A percentile compares a stretch with the other conserved stretches of the same genome.
phyloP scores from a whole-genome alignment of 92 coral and sea anemone genomes.

The Parazoanthus darwini region DNA sequence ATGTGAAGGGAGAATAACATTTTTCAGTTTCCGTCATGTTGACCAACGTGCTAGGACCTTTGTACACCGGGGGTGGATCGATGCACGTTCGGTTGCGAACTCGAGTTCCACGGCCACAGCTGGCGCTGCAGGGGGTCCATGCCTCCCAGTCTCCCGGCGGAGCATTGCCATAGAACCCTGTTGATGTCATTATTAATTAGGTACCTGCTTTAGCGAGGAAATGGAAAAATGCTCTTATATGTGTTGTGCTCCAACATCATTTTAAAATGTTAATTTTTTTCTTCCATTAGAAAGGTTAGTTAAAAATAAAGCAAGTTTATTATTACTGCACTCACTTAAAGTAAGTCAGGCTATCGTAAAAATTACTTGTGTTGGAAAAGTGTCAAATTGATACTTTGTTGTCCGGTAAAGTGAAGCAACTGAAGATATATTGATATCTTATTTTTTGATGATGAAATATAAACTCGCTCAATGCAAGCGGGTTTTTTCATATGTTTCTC shows the following conservation, averaged over 20 bases:
- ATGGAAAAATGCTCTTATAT: too few relatives aligned
- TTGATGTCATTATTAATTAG: not conserved
- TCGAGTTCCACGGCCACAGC: constrained; percentile 54
- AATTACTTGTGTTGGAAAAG: too few relatives aligned
- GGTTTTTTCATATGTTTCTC: too few relatives aligned
- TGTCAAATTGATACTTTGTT: not conserved
- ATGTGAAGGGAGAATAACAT: constrained; percentile 39
- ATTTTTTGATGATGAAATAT: too few relatives aligned
- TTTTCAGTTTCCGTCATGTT: constrained; percentile 27
- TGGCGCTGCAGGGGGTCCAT: constrained; percentile 58
- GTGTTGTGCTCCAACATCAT: too few relatives aligned
- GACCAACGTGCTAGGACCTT: constrained; percentile 15
- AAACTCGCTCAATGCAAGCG: too few relatives aligned
- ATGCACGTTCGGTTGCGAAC: constrained; percentile 55
- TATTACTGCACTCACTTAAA: too few relatives aligned
- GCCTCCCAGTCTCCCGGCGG: constrained; percentile 60
- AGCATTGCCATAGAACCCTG: constrained; percentile 40
- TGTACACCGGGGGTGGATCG: constrained; percentile 44
- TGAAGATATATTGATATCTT: too few relatives aligned
- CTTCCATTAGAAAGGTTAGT: too few relatives aligned
- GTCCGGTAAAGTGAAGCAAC: not conserved
- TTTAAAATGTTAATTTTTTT: too few relatives aligned
- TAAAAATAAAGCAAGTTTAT: too few relatives aligned
- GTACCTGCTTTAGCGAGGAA: not conserved
- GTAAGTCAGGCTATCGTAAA: too few relatives aligned